phyloP scores from a whole-genome alignment of 2,888 invertebrate species.

The Autographa pulchrina region DNA sequence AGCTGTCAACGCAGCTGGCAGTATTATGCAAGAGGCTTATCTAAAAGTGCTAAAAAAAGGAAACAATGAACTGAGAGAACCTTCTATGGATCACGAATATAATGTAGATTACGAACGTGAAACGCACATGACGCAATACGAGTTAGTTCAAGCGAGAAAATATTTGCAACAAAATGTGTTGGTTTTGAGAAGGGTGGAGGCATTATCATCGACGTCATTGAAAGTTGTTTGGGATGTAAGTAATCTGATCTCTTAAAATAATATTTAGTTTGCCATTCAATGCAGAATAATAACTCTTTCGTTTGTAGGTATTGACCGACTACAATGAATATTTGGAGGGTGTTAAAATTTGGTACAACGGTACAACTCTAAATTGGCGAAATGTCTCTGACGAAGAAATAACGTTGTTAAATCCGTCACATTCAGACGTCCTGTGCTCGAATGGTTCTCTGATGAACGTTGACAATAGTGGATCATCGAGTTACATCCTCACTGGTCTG shows the following conservation, averaged over 20 bases:
- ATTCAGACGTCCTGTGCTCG: slow-evolving; percentile 76
- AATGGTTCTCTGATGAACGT: slow-evolving; percentile 92
- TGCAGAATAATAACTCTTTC: slow-evolving; percentile 5
- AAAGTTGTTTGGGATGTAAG: slow-evolving; percentile 95
- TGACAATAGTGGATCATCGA: slow-evolving; percentile 91
- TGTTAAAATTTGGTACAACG: slow-evolving; percentile 91
- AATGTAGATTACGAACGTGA: slow-evolving; percentile 78
- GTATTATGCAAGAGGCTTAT: slow-evolving; percentile 87
- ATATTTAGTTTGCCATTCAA: slow-evolving; percentile 12
- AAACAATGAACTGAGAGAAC: slow-evolving; percentile 79
- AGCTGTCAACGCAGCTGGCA: slow-evolving; percentile 86
- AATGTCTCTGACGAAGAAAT: slow-evolving; percentile 79
- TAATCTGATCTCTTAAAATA: slow-evolving; percentile 57
- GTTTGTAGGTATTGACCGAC: slow-evolving; percentile 84
- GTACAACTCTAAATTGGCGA: slow-evolving; percentile 84
- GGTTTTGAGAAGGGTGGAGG: slow-evolving; percentile 91
- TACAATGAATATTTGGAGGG: slow-evolving; percentile 91
- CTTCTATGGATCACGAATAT: slow-evolving; percentile 74
- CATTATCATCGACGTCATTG: slow-evolving; percentile 93
- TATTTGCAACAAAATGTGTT: slow-evolving; percentile 95
- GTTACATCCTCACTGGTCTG: slow-evolving; percentile 93
- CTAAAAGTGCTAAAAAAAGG: slow-evolving; percentile 84
- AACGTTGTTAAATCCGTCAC: slow-evolving; percentile 70
- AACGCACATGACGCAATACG: slow-evolving; percentile 91
- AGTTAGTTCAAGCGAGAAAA: slow-evolving; percentile 93